Conservation (phyloP, 2,888 invertebrate genomes). For the Tillus elongatus region DNA sequence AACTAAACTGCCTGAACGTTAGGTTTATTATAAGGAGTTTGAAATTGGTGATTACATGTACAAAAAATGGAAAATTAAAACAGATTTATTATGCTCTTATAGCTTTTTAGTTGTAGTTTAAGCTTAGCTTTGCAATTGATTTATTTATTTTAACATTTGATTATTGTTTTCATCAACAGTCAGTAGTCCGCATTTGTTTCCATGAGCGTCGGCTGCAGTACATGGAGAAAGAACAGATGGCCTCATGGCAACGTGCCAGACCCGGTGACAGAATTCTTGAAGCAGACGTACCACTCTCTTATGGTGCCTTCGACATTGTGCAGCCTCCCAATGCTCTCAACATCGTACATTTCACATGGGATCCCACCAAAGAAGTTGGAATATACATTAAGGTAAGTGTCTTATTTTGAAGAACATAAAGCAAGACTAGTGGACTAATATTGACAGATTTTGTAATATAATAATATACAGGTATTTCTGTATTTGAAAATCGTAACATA, state of each 20-base stretch:
- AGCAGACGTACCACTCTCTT: conserved; percentile 86
- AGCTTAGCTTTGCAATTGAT: neutral
- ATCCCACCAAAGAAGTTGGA: conserved; percentile 92
- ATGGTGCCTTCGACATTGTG: conserved; percentile 77
- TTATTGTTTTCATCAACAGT: conserved; percentile 46
- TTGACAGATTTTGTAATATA: too few species aligned
- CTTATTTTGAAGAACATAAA: neutral
- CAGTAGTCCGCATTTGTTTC: conserved; percentile 86
- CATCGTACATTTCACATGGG: conserved; percentile 85
- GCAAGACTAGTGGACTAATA: too few species aligned
- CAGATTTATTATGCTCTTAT: too few species aligned
- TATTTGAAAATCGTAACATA: too few species aligned
- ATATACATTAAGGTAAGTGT: conserved; percentile 79
- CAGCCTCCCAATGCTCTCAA: conserved; percentile 66
- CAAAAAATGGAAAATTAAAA: too few species aligned
- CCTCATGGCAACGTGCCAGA: conserved; percentile 79
- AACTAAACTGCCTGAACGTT: too few species aligned
- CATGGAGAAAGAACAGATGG: conserved; percentile 89
- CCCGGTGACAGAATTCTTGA: conserved; percentile 90
- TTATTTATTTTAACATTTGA: conserved; percentile 6
- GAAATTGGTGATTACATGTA: too few species aligned
- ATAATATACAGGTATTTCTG: too few species aligned
- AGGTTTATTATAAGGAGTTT: too few species aligned
- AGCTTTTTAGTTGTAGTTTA: too few species aligned
- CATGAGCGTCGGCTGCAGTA: conserved; percentile 93